Percentiles rank a stretch among this genome's conserved stretches.
Evolutionary conservation across 1,140 invertebrate genomes (phyloP).

Genomic region (Philopotamus ludificatus): DNA sequence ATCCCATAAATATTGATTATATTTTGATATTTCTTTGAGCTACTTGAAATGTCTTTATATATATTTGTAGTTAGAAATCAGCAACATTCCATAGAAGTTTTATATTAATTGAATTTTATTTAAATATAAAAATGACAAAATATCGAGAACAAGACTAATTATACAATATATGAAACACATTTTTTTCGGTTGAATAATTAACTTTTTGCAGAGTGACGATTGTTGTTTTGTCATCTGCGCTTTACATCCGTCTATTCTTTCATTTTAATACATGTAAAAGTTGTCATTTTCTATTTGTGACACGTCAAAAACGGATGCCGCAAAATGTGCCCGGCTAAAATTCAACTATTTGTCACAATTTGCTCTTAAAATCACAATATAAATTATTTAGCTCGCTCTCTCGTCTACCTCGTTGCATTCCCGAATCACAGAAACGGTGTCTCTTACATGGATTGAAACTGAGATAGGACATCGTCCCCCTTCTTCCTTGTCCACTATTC

Average conservation of each 20-base stretch:
- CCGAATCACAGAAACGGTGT: not conserved
- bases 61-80: no score
- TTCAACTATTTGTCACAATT: not conserved
- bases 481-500: not conserved
- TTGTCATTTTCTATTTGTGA: not conserved
- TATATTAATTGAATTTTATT: no score
- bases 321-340: not conserved
- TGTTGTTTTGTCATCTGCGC: not conserved
- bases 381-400: not conserved
- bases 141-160: no score
- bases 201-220: not conserved
- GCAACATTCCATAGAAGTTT: no score
- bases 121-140: no score
- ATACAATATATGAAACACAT: no score
- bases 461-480: not conserved
- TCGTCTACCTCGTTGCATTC: not conserved
- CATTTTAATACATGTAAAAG: no score
- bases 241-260: not conserved
- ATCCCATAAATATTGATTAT: no score
- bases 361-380: no score
- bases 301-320: no score
- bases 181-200: not conserved
- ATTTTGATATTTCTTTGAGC: no score
- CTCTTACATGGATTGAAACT: conserved; percentile 1
- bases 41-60: no score